Conservation (phyloP, 2,797 vertebrate genomes). For the Petrocephalus sullivani region DNA sequence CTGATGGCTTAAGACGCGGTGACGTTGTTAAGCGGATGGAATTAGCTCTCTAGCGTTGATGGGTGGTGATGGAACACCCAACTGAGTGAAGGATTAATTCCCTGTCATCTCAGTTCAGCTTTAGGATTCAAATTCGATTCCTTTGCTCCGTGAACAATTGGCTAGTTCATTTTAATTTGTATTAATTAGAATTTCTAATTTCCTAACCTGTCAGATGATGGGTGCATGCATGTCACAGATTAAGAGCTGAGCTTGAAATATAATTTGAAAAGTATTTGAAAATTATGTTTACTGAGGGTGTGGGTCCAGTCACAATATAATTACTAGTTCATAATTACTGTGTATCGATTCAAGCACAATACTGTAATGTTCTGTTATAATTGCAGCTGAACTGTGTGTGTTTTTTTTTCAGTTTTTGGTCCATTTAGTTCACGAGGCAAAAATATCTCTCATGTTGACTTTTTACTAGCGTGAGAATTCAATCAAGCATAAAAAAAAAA, state of each 20-base stretch:
- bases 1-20: background rate
- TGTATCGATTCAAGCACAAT: background rate
- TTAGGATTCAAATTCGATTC: constrained; percentile 26
- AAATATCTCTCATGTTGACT: constrained; percentile 45
- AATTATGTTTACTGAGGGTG: constrained; percentile 49
- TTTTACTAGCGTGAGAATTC: constrained; percentile 35
- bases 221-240: constrained; percentile 55
- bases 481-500: background rate
- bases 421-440: constrained; percentile 41
- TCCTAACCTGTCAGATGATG: constrained; percentile 50
- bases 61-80: background rate
- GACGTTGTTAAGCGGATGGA: background rate
- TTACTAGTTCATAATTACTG: constrained; percentile 30
- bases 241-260: constrained; percentile 49
- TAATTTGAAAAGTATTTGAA: constrained; percentile 39
- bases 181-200: constrained; percentile 26
- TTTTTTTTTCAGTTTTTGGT: constrained; percentile 26
- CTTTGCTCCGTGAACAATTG: constrained; percentile 42
- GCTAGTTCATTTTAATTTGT: constrained; percentile 29
- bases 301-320: constrained; percentile 54
- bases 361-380: background rate
- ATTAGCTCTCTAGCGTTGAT: background rate
- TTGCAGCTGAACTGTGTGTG: background rate
- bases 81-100: constrained; percentile 28
- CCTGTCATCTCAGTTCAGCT: background rate